Conservation (phyloP, 2,888 invertebrate genomes). For the Phyllotreta cruciferae region DNA sequence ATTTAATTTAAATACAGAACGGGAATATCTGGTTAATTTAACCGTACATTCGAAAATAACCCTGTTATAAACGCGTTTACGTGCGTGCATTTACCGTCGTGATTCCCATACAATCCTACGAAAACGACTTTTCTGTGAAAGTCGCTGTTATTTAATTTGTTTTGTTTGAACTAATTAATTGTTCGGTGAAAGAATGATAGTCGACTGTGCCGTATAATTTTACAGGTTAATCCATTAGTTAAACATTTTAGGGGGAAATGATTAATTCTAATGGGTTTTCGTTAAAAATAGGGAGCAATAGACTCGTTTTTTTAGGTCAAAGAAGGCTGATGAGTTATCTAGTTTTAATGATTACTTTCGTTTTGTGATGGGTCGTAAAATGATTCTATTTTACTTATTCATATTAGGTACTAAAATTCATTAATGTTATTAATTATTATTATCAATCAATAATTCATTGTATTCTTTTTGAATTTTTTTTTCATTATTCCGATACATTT, state of each 20-base stretch:
- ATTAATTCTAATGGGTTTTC: background rate
- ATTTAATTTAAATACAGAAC: too few species aligned
- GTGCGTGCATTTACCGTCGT: slow-evolving; percentile 7
- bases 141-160: slow-evolving; percentile 6
- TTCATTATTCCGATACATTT: too few species aligned
- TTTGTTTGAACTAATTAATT: slow-evolving; percentile 13
- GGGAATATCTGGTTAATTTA: too few species aligned
- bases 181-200: slow-evolving; percentile 11
- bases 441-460: too few species aligned
- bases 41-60: background rate
- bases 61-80: background rate
- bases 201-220: background rate
- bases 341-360: too few species aligned
- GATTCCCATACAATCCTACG: slow-evolving; percentile 5
- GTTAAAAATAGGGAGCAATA: slow-evolving; percentile 4
- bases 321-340: too few species aligned
- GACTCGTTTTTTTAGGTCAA: background rate
- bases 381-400: too few species aligned
- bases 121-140: slow-evolving; percentile 2
- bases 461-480: too few species aligned
- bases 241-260: background rate
- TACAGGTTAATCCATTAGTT: slow-evolving; percentile 10
- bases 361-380: too few species aligned
- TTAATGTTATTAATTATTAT: too few species aligned
- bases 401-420: too few species aligned